Evolutionary conservation across 2,797 vertebrate genomes (phyloP).

Genomic region (Macrochelys suwanniensis): DNA sequence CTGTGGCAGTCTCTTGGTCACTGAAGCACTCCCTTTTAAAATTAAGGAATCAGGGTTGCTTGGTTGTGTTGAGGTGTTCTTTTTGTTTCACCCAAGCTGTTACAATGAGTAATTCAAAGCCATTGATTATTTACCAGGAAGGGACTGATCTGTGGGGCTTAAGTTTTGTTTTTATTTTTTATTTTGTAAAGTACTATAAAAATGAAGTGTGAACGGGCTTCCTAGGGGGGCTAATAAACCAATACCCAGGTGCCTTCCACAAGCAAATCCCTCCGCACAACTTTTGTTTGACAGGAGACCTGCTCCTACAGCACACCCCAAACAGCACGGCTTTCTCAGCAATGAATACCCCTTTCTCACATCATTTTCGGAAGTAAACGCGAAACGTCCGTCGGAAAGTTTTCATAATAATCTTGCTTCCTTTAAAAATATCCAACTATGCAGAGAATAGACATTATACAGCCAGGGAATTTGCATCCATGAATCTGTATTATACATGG

Average conservation of each 20-base stretch:
- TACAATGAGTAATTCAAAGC: background rate
- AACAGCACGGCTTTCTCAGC: background rate
- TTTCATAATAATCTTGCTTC: background rate
- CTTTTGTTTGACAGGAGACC: background rate
- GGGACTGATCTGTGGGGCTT: background rate
- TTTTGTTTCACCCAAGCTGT: slow-evolving; percentile 22
- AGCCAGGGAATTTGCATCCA: background rate
- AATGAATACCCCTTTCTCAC: background rate
- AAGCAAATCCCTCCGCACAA: background rate
- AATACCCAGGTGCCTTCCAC: background rate
- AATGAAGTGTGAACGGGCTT: slow-evolving; percentile 6
- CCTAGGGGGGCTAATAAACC: slow-evolving; percentile 20
- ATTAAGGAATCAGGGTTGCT: background rate
- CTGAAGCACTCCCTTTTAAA: background rate
- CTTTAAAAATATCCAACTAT: background rate
- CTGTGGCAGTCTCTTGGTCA: background rate
- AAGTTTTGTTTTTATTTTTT: slow-evolving; percentile 50
- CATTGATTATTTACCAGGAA: slow-evolving; percentile 58
- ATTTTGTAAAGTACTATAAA: slow-evolving; percentile 51
- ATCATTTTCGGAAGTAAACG: background rate
- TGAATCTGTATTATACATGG: background rate
- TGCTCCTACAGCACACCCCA: background rate
- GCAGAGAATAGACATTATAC: background rate
- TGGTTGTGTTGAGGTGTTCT: slow-evolving; percentile 27
- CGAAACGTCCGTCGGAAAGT: background rate